Evolutionary conservation across 2,113 vertebrate genomes (phyloP).

Genomic region (Microcebus griseorufus): DNA sequence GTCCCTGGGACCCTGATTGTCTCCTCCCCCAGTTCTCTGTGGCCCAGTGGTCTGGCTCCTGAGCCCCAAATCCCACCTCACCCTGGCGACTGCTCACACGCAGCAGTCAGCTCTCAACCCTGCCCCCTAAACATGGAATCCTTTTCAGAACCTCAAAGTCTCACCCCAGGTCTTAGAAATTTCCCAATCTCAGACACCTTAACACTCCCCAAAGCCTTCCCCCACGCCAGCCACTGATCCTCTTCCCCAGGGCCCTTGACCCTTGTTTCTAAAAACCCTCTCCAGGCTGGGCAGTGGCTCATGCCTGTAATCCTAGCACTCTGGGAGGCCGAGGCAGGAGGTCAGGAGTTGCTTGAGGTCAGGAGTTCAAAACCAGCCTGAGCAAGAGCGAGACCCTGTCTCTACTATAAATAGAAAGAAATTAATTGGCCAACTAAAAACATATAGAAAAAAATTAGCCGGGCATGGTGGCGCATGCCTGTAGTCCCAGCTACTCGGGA

Average conservation of each 20-base stretch:
- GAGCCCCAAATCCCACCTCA: background rate
- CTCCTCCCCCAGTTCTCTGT: no score
- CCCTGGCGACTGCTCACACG: background rate
- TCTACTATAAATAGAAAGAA: no score
- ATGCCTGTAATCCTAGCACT: no score
- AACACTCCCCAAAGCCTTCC: background rate
- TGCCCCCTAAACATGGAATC: background rate
- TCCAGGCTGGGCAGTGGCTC: background rate
- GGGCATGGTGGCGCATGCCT: no score
- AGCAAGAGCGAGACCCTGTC: no score
- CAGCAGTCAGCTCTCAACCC: background rate
- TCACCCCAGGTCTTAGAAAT: background rate
- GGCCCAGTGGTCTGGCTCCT: background rate
- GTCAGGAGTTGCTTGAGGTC: no score
- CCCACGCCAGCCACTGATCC: background rate
- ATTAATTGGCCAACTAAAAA: no score
- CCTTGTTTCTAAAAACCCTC: background rate
- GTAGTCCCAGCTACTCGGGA: no score
- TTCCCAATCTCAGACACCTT: background rate
- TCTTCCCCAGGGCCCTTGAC: no score
- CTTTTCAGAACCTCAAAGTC: background rate
- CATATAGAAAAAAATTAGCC: no score
- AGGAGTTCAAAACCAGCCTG: no score
- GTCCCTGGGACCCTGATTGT: background rate
- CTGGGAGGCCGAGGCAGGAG: no score